A percentile compares a stretch with the other conserved stretches of the same genome.
phyloP scores from a whole-genome alignment of 2,113 vertebrate species.

The Lutjanus erythropterus region DNA sequence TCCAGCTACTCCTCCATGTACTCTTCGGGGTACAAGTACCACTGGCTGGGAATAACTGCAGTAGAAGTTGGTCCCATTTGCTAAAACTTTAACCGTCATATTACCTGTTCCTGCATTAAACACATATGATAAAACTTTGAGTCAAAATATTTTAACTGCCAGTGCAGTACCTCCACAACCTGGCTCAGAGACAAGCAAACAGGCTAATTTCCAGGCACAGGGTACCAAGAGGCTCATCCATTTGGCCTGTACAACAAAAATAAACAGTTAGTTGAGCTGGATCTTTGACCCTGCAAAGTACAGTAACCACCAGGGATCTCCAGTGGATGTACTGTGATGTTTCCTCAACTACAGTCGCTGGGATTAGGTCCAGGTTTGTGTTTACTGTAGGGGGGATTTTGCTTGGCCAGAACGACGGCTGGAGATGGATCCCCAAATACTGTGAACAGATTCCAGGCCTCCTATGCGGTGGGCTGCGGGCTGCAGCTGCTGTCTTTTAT shows the following conservation, averaged over 20 bases:
- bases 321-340: slow-evolving; percentile 22
- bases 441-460: slow-evolving; percentile 54
- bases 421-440: slow-evolving; percentile 45
- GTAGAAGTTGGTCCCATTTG: neutral
- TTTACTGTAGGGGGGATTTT: slow-evolving; percentile 33
- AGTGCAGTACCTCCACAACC: neutral
- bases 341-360: slow-evolving; percentile 6
- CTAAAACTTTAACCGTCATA: neutral
- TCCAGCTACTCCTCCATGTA: neutral
- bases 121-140: neutral
- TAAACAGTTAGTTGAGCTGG: slow-evolving; percentile 14
- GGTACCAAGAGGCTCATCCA: slow-evolving; percentile 11
- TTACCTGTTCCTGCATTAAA: neutral
- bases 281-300: slow-evolving; percentile 49
- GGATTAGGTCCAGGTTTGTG: slow-evolving; percentile 59
- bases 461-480: slow-evolving; percentile 39
- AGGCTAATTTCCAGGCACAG: neutral
- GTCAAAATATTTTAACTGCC: neutral
- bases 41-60: neutral
- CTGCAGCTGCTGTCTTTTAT: slow-evolving; percentile 56
- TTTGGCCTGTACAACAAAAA: slow-evolving; percentile 16
- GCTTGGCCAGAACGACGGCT: slow-evolving; percentile 23
- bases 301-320: slow-evolving; percentile 19
- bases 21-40: neutral
- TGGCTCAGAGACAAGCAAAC: slow-evolving; percentile 15